Evolutionary conservation across 2,113 vertebrate genomes (phyloP).

Genomic region (Epinephelus moara): DNA sequence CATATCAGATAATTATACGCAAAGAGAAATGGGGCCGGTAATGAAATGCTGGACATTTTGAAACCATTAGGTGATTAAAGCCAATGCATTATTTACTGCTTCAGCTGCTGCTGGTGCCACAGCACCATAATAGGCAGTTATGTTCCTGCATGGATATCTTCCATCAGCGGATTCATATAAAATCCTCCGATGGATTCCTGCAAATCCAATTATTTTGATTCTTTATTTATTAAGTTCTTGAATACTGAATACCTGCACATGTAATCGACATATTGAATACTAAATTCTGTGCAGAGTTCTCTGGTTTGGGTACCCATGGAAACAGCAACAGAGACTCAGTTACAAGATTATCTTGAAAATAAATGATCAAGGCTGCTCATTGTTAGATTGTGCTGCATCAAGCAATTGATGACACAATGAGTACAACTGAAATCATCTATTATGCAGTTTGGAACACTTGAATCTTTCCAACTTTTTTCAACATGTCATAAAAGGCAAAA

Average conservation of each 20-base stretch:
- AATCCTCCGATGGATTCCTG: constrained; percentile 40
- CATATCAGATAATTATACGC: constrained; percentile 77
- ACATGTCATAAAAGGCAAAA: neutral
- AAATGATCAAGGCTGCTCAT: constrained; percentile 41
- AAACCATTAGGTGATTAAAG: constrained; percentile 83
- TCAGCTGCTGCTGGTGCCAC: constrained; percentile 72
- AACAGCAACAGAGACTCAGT: constrained; percentile 34
- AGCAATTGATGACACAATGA: constrained; percentile 32
- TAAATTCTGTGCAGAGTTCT: constrained; percentile 20
- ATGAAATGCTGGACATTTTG: constrained; percentile 81
- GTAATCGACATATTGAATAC: constrained; percentile 23
- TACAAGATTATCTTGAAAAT: constrained; percentile 31
- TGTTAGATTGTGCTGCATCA: constrained; percentile 38
- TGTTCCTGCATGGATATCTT: constrained; percentile 50
- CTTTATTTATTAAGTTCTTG: constrained; percentile 42
- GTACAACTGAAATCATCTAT: constrained; percentile 24
- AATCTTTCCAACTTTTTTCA: constrained; percentile 23
- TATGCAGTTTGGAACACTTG: constrained; percentile 16
- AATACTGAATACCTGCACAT: constrained; percentile 43
- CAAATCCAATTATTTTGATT: constrained; percentile 55
- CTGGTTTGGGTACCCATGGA: constrained; percentile 35
- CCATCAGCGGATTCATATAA: constrained; percentile 25
- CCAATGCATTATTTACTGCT: constrained; percentile 84
- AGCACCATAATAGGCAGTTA: constrained; percentile 63
- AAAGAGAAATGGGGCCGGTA: constrained; percentile 69